Evolutionary conservation across 1,140 invertebrate genomes (phyloP).

Genomic region (Brachionus calyciflorus): DNA sequence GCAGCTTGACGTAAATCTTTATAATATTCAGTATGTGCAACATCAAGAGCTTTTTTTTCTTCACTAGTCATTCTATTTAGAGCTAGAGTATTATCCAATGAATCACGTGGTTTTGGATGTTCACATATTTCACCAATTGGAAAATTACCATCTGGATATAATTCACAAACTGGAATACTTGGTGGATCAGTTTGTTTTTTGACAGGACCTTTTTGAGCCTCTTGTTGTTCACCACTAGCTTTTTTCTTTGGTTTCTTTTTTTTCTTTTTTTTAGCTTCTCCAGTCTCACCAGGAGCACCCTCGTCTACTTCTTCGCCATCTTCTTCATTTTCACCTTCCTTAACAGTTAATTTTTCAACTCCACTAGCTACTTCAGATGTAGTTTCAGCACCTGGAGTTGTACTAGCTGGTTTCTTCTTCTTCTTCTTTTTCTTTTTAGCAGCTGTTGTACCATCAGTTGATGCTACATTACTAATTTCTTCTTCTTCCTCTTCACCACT

Average conservation of each 20-base stretch:
- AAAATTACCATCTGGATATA: constrained; percentile 75
- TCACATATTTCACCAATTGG: constrained; percentile 62
- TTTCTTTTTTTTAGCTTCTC: constrained; percentile 48
- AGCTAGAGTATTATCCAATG: constrained; percentile 65
- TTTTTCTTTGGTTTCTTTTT: constrained; percentile 52
- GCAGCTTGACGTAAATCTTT: constrained; percentile 90
- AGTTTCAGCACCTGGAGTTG: not conserved
- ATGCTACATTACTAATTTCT: constrained; percentile 51
- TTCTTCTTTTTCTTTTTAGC: constrained; percentile 61
- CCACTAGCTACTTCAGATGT: constrained; percentile 45
- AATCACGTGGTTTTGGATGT: constrained; percentile 57
- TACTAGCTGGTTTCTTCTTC: constrained; percentile 60
- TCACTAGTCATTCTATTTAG: constrained; percentile 82
- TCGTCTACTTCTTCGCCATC: constrained; percentile 48
- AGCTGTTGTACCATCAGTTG: constrained; percentile 54
- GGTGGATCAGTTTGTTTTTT: constrained; percentile 77
- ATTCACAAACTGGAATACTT: constrained; percentile 75
- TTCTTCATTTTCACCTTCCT: constrained; percentile 49
- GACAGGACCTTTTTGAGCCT: not conserved
- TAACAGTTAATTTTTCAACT: constrained; percentile 49
- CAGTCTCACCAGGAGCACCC: constrained; percentile 1
- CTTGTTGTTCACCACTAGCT: constrained; percentile 52
- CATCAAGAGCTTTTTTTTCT: constrained; percentile 73
- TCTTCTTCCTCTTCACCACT: constrained; percentile 51
- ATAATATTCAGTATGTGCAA: constrained; percentile 73